phyloP scores from a whole-genome alignment of 1,140 invertebrate genomes.

The Micrasema minimum region DNA sequence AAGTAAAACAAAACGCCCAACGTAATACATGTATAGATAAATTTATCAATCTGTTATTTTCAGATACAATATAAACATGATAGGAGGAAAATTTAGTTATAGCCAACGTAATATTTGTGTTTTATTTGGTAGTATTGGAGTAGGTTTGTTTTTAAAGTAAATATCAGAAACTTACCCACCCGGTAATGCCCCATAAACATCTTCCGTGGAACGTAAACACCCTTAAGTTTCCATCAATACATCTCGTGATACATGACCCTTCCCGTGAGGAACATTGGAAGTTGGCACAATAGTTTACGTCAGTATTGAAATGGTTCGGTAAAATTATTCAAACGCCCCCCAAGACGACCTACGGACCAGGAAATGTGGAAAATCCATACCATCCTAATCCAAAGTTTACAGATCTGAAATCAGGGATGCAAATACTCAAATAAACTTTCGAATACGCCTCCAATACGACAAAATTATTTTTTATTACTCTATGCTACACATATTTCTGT shows the following conservation, averaged over 20 bases:
- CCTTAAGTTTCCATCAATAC: slow-evolving; percentile 9
- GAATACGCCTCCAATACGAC: no score
- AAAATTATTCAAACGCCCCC: slow-evolving; percentile 35
- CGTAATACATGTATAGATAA: no score
- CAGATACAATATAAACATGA: no score
- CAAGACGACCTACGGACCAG: slow-evolving; percentile 13
- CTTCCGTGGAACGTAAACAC: slow-evolving; percentile 6
- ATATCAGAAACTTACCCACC: not conserved
- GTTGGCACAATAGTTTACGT: slow-evolving; percentile 16
- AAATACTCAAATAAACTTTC: no score
- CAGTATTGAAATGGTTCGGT: slow-evolving; percentile 13
- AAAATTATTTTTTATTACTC: no score
- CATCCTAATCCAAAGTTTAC: slow-evolving; percentile 14
- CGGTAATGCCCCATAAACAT: not conserved
- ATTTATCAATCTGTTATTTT: no score
- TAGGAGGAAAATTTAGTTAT: no score
- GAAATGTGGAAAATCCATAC: slow-evolving; percentile 19
- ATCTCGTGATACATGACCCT: slow-evolving; percentile 18
- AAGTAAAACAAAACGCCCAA: no score
- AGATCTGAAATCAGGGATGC: not conserved
- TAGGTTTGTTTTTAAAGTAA: no score
- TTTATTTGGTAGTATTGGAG: no score
- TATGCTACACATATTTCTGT: no score
- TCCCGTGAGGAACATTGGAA: slow-evolving; percentile 11
- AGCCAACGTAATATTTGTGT: no score